Conservation (phyloP, 2,888 invertebrate species). For the Parelbella ahira region DNA sequence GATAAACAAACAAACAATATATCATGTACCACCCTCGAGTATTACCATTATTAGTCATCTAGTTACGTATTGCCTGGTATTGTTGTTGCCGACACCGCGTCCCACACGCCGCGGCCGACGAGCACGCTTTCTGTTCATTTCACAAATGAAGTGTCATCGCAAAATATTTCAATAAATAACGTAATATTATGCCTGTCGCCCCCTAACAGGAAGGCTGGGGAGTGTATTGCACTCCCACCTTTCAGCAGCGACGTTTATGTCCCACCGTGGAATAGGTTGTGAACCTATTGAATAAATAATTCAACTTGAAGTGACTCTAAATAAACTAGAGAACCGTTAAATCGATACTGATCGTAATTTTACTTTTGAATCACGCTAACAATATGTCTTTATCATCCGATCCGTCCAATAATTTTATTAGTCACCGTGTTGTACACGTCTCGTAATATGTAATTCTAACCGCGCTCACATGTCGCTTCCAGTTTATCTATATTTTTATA, state of each 20-base stretch:
- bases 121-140: background rate
- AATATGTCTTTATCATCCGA: slow-evolving; percentile 7
- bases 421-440: background rate
- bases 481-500: background rate
- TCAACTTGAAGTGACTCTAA: too few species aligned
- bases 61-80: slow-evolving; percentile 4
- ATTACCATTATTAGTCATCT: slow-evolving; percentile 19
- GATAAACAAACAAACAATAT: too few species aligned
- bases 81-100: slow-evolving; percentile 3
- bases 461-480: slow-evolving; percentile 4
- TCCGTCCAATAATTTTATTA: slow-evolving; percentile 7
- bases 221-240: too few species aligned
- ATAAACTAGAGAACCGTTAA: background rate
- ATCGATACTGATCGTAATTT: slow-evolving; percentile 9
- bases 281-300: background rate
- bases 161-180: background rate
- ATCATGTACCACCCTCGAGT: slow-evolving; percentile 18
- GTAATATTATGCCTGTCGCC: too few species aligned
- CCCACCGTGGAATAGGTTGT: too few species aligned
- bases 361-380: slow-evolving; percentile 9
- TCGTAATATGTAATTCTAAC: too few species aligned
- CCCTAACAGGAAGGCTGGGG: too few species aligned
- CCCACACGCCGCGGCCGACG: too few species aligned
- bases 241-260: background rate
- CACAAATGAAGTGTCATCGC: background rate